phyloP scores from a whole-genome alignment of 1,140 invertebrate genomes.

The Macrobrachium nipponense region DNA sequence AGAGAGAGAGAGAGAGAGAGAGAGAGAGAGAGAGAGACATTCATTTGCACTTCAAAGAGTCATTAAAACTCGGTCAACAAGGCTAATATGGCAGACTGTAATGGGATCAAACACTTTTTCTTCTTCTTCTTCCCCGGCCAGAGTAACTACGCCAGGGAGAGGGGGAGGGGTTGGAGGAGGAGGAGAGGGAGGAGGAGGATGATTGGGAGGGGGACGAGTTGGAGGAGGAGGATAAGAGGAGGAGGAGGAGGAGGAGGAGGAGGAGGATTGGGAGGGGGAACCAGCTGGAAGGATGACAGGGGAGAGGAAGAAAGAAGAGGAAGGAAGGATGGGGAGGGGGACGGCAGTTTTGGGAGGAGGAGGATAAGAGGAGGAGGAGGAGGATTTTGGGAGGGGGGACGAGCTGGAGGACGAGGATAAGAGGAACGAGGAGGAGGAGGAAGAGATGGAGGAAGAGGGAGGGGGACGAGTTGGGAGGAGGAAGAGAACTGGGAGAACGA shows the following conservation, averaged over 20 bases:
- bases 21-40: neutral
- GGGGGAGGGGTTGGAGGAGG: neutral
- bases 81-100: conserved; percentile 46
- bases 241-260: neutral
- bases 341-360: conserved; percentile 14
- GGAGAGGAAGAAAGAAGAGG: neutral
- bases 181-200: neutral
- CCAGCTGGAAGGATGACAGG: too few species aligned
- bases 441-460: neutral
- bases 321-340: neutral
- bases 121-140: neutral
- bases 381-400: neutral
- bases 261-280: neutral
- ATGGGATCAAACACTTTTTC: conserved; percentile 46
- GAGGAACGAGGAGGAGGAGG: neutral
- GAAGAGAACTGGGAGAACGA: neutral
- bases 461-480: neutral
- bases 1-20: too few species aligned
- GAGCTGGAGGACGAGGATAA: neutral
- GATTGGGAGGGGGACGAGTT: too few species aligned
- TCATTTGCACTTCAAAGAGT: conserved; percentile 57
- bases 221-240: neutral
- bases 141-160: neutral
- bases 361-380: neutral
- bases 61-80: conserved; percentile 60